A percentile compares a stretch with the other conserved stretches of the same genome.
These are phyloP conservation scores for Microchrysa polita DNA, from an alignment of 2,888 invertebrate species.

Conservation along the genomic window DNA sequence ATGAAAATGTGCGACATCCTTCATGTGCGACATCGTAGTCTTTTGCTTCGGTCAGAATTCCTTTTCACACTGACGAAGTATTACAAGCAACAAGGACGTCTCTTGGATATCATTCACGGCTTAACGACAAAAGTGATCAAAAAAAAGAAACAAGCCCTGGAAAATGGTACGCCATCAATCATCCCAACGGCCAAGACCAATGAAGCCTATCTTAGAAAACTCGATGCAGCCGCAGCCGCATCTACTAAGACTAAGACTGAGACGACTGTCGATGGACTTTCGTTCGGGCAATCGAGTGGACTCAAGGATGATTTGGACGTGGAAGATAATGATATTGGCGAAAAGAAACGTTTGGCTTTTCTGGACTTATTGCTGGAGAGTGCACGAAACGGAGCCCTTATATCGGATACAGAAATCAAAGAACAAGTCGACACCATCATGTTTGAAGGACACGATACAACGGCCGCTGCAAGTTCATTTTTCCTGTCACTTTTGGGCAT, in stretches of 20 bases:
- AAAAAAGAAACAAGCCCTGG: slow-evolving; percentile 79
- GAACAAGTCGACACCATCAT: slow-evolving; percentile 88
- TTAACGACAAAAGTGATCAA: slow-evolving; percentile 82
- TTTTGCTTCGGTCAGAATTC: slow-evolving; percentile 81
- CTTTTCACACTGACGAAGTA: slow-evolving; percentile 80
- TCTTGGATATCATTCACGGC: slow-evolving; percentile 80
- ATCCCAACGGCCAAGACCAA: slow-evolving; percentile 54
- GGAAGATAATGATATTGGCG: slow-evolving; percentile 75
- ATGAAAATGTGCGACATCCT: slow-evolving; percentile 91
- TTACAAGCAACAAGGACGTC: slow-evolving; percentile 77
- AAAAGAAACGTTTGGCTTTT: slow-evolving; percentile 86
- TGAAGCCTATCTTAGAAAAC: slow-evolving; percentile 29
- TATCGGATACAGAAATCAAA: slow-evolving; percentile 81
- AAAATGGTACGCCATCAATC: slow-evolving; percentile 67
- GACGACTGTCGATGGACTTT: slow-evolving; percentile 71
- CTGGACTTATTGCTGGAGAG: slow-evolving; percentile 86
- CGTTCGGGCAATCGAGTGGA: slow-evolving; percentile 77
- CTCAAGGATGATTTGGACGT: slow-evolving; percentile 84
- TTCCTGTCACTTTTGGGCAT: slow-evolving; percentile 81
- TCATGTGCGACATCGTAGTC: slow-evolving; percentile 81
- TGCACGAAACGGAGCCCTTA: slow-evolving; percentile 75
- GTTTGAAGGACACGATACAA: slow-evolving; percentile 89
- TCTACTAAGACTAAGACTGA: slow-evolving; percentile 42
- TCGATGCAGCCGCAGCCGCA: slow-evolving; percentile 27
- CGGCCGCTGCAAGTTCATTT: slow-evolving; percentile 84